Evolutionary conservation across 2,797 vertebrate species (phyloP), one percentile per base, ranked within the genome.

Genomic region (Adelosebastes latens): DNA sequence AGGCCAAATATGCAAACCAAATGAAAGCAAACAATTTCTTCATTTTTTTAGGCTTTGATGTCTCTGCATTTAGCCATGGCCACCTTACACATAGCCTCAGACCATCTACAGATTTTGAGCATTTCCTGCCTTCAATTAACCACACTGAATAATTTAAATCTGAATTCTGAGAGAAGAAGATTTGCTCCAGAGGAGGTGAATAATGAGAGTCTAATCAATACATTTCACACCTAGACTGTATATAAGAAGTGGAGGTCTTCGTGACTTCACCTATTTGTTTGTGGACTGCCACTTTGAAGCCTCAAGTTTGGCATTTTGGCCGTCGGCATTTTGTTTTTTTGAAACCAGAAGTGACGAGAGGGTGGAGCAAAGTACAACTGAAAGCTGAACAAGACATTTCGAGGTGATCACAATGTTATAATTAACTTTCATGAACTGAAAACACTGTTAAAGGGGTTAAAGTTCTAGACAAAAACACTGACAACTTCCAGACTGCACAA

Each of bases 81-180:
- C 81, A 88, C 87, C 84, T 89, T 82, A 77, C 74, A 82, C 86
- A 89, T 83, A 83, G 88, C 90, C 82, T 56, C 75, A 85, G 80
- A 90, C 83, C 81, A 85, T 68, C 56, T 74, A 76, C 65, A 71
- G 73, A 87, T 88, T 88, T 76, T 79, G 58, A 91, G 52, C 61
- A 63, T 76, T 82, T 53, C 72, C 63, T 86, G 83, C 82, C 89
- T 78, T 88, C 81, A 87, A 91, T 93, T 89, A 86, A 88, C 84
- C 86, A 68, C 75, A 81, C 72, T 93, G 86, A 92, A 91, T 95
- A 90, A 92, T 93, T 93, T 89, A 93, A 87, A 92, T 82, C 61
- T 78, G 69, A 79, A 77, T 86, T 88, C 74, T 77, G 78, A 78
- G 82, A 88, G 82, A 75, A 69, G 25, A 58, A 75, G 58, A 85